Evolutionary conservation across 2,888 invertebrate species (phyloP).

Genomic region (Dromius quadrimaculatus): DNA sequence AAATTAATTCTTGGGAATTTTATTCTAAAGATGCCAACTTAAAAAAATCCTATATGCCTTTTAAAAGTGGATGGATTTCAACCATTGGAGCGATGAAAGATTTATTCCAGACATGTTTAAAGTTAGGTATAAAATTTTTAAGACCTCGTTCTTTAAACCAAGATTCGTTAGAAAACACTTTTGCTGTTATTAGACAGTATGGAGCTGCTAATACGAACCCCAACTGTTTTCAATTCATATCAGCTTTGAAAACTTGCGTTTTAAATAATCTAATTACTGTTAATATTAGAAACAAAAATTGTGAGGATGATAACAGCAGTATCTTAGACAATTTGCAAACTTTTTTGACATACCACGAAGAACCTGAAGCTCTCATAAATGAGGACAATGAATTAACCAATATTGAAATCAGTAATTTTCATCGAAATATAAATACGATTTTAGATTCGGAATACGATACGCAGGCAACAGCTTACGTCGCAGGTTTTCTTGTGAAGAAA

Average conservation of each 20-base stretch:
- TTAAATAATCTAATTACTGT: slow-evolving; percentile 11
- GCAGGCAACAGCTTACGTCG: slow-evolving; percentile 9
- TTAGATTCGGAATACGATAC: slow-evolving; percentile 16
- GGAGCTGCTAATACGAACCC: slow-evolving; percentile 29
- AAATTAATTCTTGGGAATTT: too few relatives aligned
- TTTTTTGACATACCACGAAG: slow-evolving; percentile 14
- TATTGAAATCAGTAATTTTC: not conserved
- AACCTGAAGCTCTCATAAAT: not conserved
- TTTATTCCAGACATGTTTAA: too few relatives aligned
- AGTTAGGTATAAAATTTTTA: too few relatives aligned
- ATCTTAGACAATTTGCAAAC: slow-evolving; percentile 15
- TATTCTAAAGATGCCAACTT: too few relatives aligned
- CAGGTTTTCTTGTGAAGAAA: slow-evolving; percentile 23
- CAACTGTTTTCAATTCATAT: slow-evolving; percentile 11
- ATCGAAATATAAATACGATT: not conserved
- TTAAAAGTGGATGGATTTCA: too few relatives aligned
- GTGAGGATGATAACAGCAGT: slow-evolving; percentile 14
- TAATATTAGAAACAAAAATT: slow-evolving; percentile 15
- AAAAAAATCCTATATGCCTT: too few relatives aligned
- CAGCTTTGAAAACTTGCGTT: slow-evolving; percentile 33
- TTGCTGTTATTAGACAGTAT: not conserved
- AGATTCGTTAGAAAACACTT: too few relatives aligned
- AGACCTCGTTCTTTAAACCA: not conserved
- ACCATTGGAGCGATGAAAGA: too few relatives aligned
- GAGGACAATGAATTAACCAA: not conserved